Conservation (phyloP, 92 coral and sea anemone genomes). For the Epizoanthus scotinus region DNA sequence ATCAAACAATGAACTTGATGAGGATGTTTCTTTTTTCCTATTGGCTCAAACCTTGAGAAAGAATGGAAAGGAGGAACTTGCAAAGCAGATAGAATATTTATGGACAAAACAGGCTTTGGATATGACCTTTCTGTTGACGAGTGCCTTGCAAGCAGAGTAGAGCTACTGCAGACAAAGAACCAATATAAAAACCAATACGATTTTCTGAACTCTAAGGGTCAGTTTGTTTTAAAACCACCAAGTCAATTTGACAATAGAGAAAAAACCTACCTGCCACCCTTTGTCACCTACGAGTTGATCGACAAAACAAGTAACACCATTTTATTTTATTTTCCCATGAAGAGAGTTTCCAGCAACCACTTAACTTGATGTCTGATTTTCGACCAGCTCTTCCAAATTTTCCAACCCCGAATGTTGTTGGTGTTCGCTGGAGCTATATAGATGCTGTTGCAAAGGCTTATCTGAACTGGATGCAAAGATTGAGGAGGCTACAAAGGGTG, state of each 20-base stretch:
- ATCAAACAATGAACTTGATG: conserved; percentile 19
- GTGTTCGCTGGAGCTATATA: conserved; percentile 34
- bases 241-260: conserved; percentile 8
- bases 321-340: no score
- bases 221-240: no score
- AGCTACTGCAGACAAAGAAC: conserved; percentile 41
- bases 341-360: no score
- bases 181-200: conserved; percentile 35
- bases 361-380: no score
- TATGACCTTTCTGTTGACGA: conserved; percentile 30
- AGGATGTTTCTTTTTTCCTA: conserved; percentile 39
- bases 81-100: conserved; percentile 20
- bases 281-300: conserved; percentile 14
- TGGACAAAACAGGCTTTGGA: conserved; percentile 35
- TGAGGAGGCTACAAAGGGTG: not conserved
- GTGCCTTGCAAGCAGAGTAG: no score
- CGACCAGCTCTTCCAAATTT: no score
- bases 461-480: not conserved
- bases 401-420: no score
- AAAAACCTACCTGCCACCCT: conserved; percentile 40
- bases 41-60: not conserved
- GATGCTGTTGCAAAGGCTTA: conserved; percentile 35
- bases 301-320: no score
- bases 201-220: conserved; percentile 10
- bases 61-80: conserved; percentile 26